Conservation (phyloP, 2,888 invertebrate species). For the Chrysodeixis includens region DNA sequence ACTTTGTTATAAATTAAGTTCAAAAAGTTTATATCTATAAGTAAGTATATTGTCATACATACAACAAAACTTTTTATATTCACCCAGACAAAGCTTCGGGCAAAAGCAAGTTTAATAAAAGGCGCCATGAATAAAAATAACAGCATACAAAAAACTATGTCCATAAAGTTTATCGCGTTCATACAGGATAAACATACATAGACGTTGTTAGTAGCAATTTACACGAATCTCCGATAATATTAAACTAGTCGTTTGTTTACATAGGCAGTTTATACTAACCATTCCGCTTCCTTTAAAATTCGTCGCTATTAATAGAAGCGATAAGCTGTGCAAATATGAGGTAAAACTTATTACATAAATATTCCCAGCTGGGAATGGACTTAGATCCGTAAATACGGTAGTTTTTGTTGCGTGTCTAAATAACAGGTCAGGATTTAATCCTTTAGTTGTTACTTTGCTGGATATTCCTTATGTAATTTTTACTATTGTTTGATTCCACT, state of each 20-base stretch:
- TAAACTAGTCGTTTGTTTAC: constrained; percentile 36
- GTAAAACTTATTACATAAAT: constrained; percentile 11
- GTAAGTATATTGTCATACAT: too few relatives aligned
- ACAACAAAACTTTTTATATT: too few relatives aligned
- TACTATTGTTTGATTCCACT: background rate
- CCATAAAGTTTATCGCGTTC: constrained; percentile 26
- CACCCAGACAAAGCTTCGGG: background rate
- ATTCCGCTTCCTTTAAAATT: constrained; percentile 25
- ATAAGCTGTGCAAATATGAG: constrained; percentile 26
- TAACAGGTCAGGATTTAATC: background rate
- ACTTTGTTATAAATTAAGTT: too few relatives aligned
- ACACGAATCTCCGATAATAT: constrained; percentile 48
- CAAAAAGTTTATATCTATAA: too few relatives aligned
- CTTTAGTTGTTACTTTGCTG: too few relatives aligned
- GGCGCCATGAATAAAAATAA: constrained; percentile 12
- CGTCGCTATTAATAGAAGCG: constrained; percentile 8
- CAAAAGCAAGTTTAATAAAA: background rate
- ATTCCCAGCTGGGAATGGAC: background rate
- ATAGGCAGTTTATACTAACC: constrained; percentile 10
- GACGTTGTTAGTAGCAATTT: constrained; percentile 46
- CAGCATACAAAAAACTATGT: constrained; percentile 28
- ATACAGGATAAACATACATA: constrained; percentile 29
- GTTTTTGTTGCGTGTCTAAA: background rate
- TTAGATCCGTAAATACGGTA: background rate
- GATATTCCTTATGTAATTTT: too few relatives aligned